Evolutionary conservation across 92 coral and sea anemone genomes (phyloP).

Genomic region (Epizoanthus ramosus): DNA sequence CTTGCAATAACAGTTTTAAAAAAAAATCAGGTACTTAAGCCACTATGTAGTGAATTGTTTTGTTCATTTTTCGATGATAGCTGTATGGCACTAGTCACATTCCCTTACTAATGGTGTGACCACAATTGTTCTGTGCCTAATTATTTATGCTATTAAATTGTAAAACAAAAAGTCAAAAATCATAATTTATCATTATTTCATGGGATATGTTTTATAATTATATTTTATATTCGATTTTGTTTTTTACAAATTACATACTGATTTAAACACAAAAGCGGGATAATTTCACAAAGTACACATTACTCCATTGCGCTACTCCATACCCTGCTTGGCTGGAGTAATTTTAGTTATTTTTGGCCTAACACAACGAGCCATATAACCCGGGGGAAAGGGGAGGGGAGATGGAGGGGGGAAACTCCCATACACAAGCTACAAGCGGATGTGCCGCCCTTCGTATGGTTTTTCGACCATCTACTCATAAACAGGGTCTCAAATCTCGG

Average conservation of each 20-base stretch:
- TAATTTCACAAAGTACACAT: conserved; percentile 18
- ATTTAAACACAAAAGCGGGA: conserved; percentile 22
- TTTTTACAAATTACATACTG: conserved; percentile 27
- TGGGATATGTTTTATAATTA: conserved; percentile 10
- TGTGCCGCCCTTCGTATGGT: conserved; percentile 21
- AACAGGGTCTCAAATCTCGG: conserved; percentile 25
- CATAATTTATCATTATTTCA: conserved; percentile 17
- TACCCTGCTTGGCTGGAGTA: conserved; percentile 25
- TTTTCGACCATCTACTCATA: conserved; percentile 24
- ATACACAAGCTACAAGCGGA: conserved; percentile 27
- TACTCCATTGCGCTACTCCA: conserved; percentile 37
- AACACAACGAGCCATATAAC: too few relatives aligned
- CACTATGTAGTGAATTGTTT: conserved; percentile 28
- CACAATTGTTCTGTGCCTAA: conserved; percentile 23
- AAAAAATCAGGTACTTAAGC: conserved; percentile 20
- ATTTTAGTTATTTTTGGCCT: conserved; percentile 13
- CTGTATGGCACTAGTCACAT: conserved; percentile 36
- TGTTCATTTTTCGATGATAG: conserved; percentile 20
- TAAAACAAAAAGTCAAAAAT: conserved; percentile 18
- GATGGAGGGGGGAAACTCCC: conserved; percentile 4
- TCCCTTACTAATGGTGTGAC: conserved; percentile 23
- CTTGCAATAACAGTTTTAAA: background rate
- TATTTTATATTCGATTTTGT: conserved; percentile 19
- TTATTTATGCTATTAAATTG: conserved; percentile 29
- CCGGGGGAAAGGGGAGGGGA: too few relatives aligned